A percentile compares a stretch with the other conserved stretches of the same genome.
Evolutionary conservation across 1,140 invertebrate genomes (phyloP).

Genomic region (Zeugodacus cucurbitae): DNA sequence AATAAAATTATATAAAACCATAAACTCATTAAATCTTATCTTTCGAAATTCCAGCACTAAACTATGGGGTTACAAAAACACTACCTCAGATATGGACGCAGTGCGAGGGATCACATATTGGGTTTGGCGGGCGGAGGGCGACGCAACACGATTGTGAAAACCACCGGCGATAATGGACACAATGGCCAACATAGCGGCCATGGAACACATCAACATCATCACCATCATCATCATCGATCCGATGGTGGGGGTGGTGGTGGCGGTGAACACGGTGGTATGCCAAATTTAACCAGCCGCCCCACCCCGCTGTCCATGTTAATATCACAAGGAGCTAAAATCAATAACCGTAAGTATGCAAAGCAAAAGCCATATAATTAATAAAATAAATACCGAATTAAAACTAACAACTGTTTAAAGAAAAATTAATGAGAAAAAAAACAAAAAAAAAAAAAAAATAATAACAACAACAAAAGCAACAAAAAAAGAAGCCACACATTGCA

Average conservation of each 20-base stretch:
- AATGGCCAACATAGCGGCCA: background rate
- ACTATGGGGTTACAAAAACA: conserved; percentile 76
- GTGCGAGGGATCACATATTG: conserved; percentile 75
- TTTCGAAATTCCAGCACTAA: conserved; percentile 40
- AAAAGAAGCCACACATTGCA: background rate
- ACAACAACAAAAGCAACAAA: background rate
- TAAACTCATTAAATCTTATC: background rate
- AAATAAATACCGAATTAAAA: background rate
- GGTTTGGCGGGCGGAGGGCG: conserved; percentile 68
- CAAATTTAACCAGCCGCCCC: conserved; percentile 67
- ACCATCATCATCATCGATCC: too few relatives aligned
- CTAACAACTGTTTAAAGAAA: background rate
- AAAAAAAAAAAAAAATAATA: background rate
- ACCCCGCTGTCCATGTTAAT: conserved; percentile 80
- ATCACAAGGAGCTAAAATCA: conserved; percentile 78
- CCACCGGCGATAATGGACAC: conserved; percentile 50
- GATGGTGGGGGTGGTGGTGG: conserved; percentile 40
- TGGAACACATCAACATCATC: conserved; percentile 38
- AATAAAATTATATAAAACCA: too few relatives aligned
- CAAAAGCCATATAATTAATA: background rate
- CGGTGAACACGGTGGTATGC: conserved; percentile 48
- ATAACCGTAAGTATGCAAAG: conserved; percentile 74
- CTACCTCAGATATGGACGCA: conserved; percentile 78
- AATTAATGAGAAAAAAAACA: background rate
- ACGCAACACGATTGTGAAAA: conserved; percentile 59